A percentile compares a stretch with the other conserved stretches of the same genome.
Conservation (phyloP, 2,797 vertebrate species). For the Brachyrhaphis roseni region DNA sequence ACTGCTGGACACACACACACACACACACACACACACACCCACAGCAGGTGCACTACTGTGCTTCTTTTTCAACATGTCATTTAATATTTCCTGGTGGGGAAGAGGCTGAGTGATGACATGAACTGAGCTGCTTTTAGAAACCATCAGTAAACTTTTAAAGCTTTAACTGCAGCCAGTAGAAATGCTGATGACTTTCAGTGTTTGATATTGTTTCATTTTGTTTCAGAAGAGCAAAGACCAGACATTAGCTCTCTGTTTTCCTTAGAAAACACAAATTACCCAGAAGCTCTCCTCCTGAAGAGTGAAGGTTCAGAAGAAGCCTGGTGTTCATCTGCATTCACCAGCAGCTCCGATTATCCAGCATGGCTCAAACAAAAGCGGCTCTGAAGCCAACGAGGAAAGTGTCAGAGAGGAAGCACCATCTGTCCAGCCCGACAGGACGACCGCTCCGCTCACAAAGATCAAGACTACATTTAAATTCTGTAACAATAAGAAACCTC, state of each 20-base stretch:
- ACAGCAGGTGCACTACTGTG: not conserved
- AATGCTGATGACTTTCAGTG: not conserved
- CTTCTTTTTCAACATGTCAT: slow-evolving; percentile 15
- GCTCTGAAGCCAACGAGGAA: slow-evolving; percentile 23
- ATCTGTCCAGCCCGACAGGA: slow-evolving; percentile 30
- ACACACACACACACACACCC: no score
- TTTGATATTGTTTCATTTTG: not conserved
- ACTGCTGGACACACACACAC: slow-evolving; percentile 1
- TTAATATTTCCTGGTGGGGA: slow-evolving; percentile 8
- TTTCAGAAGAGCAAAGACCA: not conserved
- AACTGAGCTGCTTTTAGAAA: not conserved
- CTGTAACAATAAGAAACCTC: not conserved
- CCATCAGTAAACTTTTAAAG: not conserved
- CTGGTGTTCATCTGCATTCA: slow-evolving; percentile 20
- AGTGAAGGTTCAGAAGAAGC: slow-evolving; percentile 19
- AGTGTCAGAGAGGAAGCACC: slow-evolving; percentile 43
- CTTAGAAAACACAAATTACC: slow-evolving; percentile 14
- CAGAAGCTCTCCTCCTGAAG: not conserved
- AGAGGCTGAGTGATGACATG: not conserved
- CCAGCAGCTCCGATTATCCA: slow-evolving; percentile 9
- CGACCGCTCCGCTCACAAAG: not conserved
- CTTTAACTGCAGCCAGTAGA: not conserved
- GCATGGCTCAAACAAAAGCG: slow-evolving; percentile 12
- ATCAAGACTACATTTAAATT: slow-evolving; percentile 11
- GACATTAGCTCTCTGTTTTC: not conserved